Evolutionary conservation across 1,140 invertebrate species (phyloP).

Genomic region (Drosophila chauvacae): DNA sequence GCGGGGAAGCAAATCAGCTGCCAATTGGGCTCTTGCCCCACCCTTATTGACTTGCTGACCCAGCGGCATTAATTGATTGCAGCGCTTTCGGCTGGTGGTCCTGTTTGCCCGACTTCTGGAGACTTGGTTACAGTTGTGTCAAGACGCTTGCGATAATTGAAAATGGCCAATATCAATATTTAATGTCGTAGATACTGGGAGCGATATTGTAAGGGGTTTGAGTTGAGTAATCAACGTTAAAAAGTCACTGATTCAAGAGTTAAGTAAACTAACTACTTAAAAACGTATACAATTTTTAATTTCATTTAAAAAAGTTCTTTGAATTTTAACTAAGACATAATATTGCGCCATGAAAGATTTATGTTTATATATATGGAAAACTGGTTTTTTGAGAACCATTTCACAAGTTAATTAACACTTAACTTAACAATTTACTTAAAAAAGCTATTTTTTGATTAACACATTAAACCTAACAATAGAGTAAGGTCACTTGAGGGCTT

Average conservation of each 20-base stretch:
- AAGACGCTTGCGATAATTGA: slow-evolving; percentile 68
- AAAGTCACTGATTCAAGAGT: background rate
- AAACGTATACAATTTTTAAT: background rate
- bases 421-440: background rate
- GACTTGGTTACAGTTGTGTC: slow-evolving; percentile 64
- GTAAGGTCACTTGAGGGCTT: background rate
- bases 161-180: slow-evolving; percentile 65
- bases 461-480: background rate
- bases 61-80: slow-evolving; percentile 66
- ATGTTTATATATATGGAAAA: background rate
- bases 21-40: slow-evolving; percentile 39
- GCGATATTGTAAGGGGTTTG: slow-evolving; percentile 1
- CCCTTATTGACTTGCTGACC: slow-evolving; percentile 37
- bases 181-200: slow-evolving; percentile 17
- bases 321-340: too few species aligned
- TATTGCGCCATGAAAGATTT: background rate
- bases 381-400: background rate
- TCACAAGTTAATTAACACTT: background rate
- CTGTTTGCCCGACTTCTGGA: slow-evolving; percentile 49
- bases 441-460: background rate
- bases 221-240: background rate
- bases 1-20: background rate
- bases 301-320: background rate
- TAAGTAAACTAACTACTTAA: background rate
- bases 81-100: slow-evolving; percentile 30